Percentiles rank a stretch among this genome's conserved stretches.
These are phyloP conservation scores for Carollia perspicillata DNA, from an alignment of 2,113 vertebrate genomes.

Conservation along the genomic window DNA sequence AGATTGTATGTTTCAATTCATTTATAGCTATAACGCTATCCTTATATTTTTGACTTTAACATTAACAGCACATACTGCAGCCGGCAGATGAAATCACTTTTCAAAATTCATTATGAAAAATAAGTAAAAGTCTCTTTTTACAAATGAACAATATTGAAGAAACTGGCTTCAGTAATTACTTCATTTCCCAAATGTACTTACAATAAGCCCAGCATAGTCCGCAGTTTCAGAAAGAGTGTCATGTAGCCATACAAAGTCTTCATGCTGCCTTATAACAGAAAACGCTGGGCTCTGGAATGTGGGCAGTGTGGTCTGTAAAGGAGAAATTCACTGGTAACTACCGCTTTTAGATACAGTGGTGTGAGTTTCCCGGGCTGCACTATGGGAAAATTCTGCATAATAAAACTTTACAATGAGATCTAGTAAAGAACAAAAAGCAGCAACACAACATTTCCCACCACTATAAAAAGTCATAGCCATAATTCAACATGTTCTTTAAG, in stretches of 20 bases:
- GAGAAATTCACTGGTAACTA: conserved; percentile 26
- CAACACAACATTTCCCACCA: not conserved
- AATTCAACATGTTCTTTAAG: not conserved
- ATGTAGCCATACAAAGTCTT: conserved; percentile 99
- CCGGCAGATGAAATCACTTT: not conserved
- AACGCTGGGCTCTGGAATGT: conserved; percentile 94
- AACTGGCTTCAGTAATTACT: not conserved
- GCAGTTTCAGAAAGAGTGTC: conserved; percentile 93
- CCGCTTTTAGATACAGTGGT: not conserved
- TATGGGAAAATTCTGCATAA: not conserved
- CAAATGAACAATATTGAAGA: not conserved
- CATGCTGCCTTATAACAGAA: conserved; percentile 95
- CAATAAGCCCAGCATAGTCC: conserved; percentile 95
- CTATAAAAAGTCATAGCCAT: not conserved
- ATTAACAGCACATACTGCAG: not conserved
- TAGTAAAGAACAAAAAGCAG: conserved; percentile 4
- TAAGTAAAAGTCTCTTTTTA: not conserved
- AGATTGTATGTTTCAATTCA: not conserved
- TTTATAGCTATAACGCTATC: not conserved
- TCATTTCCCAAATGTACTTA: conserved; percentile 81
- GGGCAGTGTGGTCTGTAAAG: conserved; percentile 90
- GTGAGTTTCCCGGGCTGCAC: not conserved
- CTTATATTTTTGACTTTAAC: not conserved
- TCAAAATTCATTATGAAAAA: not conserved
- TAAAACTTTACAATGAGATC: not conserved